These are phyloP conservation scores for Salpingus planirostris DNA, from an alignment of 2,888 invertebrate genomes.

Conservation along the genomic window DNA sequence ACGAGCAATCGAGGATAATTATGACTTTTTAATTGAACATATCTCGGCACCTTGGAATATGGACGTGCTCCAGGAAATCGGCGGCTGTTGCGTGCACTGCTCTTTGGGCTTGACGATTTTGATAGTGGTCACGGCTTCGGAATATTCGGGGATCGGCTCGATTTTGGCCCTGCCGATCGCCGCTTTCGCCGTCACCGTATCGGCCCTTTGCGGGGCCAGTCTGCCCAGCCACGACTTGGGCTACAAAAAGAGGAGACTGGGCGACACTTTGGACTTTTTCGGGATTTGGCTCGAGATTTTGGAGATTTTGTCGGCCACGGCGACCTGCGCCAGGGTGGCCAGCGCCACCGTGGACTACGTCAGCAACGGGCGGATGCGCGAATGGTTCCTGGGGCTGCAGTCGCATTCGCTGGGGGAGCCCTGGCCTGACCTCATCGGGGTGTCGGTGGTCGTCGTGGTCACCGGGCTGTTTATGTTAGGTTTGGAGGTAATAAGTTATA, in stretches of 20 bases:
- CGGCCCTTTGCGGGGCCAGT: too few species aligned
- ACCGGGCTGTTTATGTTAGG: constrained; percentile 57
- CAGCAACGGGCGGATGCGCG: constrained; percentile 49
- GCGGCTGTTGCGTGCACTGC: constrained; percentile 45
- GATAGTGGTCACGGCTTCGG: constrained; percentile 51
- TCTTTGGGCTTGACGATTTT: constrained; percentile 51
- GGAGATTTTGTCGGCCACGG: constrained; percentile 51
- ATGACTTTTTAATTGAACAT: too few species aligned
- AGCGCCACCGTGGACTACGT: constrained; percentile 56
- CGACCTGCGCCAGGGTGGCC: constrained; percentile 52
- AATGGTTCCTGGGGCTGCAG: constrained; percentile 52
- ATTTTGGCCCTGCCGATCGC: constrained; percentile 49
- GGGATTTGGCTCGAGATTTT: constrained; percentile 53
- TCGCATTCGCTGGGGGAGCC: constrained; percentile 51
- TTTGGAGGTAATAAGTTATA: constrained; percentile 53
- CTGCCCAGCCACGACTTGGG: too few species aligned
- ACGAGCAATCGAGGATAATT: too few species aligned
- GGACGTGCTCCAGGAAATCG: constrained; percentile 27
- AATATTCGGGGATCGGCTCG: constrained; percentile 49
- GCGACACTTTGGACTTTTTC: constrained; percentile 49
- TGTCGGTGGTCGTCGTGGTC: constrained; percentile 52
- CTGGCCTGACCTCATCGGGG: constrained; percentile 56
- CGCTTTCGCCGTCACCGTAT: constrained; percentile 43
- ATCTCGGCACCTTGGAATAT: too few species aligned
- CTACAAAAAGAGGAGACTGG: constrained; percentile 40